Evolutionary conservation across 1,140 invertebrate species (phyloP), one percentile per base, ranked within the genome.

Genomic region (Carcinoscorpius rotundicauda): DNA sequence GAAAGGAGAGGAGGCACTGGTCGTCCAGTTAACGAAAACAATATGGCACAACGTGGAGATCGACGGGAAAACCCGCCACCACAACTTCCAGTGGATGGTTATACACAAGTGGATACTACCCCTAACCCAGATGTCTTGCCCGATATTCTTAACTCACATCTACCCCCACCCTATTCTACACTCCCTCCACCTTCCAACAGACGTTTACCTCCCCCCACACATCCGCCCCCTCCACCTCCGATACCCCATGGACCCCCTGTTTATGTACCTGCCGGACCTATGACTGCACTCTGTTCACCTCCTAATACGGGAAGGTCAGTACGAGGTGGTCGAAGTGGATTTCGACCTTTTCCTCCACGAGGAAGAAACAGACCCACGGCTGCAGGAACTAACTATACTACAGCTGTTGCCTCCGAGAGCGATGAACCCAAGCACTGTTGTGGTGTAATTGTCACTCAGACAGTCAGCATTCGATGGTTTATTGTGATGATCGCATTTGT

Each of bases 401-500:
- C 52, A 50, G 64, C 52, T 4, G 65, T 63, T 8, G 67, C 70
- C 29, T 65, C 68, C 10, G 69, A 71, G 52, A 69, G 77, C 55
- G 83, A 84, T 68, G 78, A 82, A 64, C 83, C 84, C n/a, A 86
- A 86, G 74, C 80, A 83, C 53, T 86, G 85, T 71, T 86, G 83
- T 72, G 83, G 83, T 48, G 77, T 85, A 56, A 75, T 81, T 29
- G 79, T 83, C 4, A 81, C 80, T 67, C 82, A 83, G 71, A 80
- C 83, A 0, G 80, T 84, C 6, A 83, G 82, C 49, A 80, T 86
- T 61, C 76, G 84, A 69, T 86, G 84, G 84, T 84, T 85, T 71
- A 85, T 86, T 69, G 80, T 86, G 5, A 78, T 87, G 72, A 86
- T 87, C 63, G 84, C 85, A 64, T 80, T 87, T 64, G 84, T 88